Evolutionary conservation across 2,113 vertebrate genomes (phyloP).

Genomic region (Peromyscus californicus): DNA sequence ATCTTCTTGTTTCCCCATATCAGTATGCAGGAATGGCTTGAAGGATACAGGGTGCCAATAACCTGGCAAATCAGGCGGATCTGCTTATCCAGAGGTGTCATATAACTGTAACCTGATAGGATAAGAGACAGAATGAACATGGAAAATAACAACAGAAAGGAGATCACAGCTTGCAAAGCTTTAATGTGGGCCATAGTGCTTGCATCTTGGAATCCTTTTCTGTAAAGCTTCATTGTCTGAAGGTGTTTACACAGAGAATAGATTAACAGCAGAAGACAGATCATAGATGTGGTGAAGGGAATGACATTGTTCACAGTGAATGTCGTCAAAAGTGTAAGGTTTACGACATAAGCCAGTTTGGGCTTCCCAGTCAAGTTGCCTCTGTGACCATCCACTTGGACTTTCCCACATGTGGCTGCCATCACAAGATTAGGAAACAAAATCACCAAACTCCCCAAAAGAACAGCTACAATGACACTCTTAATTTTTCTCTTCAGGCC

Average conservation of each 20-base stretch:
- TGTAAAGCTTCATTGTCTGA: neutral
- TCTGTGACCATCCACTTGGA: no score
- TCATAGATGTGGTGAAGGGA: neutral
- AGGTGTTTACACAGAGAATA: neutral
- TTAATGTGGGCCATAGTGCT: neutral
- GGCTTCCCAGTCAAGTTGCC: neutral
- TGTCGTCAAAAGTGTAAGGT: neutral
- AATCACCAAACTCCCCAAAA: neutral
- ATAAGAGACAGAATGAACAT: neutral
- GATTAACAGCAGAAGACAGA: neutral
- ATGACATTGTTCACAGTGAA: neutral
- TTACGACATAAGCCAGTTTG: neutral
- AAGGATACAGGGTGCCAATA: neutral
- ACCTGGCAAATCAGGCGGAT: neutral
- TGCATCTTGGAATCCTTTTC: neutral
- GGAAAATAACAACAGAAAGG: neutral
- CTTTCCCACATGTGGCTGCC: accelerated
- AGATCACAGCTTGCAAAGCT: no score
- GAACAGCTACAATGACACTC: neutral
- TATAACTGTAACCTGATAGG: neutral
- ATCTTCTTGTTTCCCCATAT: neutral
- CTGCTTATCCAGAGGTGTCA: neutral
- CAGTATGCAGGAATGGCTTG: neutral
- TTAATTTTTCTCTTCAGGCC: neutral
- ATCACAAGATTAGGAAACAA: neutral